Percentiles rank a stretch among this genome's conserved stretches.
Conservation (phyloP, 2,888 invertebrate species). For the Callinectes sapidus region DNA sequence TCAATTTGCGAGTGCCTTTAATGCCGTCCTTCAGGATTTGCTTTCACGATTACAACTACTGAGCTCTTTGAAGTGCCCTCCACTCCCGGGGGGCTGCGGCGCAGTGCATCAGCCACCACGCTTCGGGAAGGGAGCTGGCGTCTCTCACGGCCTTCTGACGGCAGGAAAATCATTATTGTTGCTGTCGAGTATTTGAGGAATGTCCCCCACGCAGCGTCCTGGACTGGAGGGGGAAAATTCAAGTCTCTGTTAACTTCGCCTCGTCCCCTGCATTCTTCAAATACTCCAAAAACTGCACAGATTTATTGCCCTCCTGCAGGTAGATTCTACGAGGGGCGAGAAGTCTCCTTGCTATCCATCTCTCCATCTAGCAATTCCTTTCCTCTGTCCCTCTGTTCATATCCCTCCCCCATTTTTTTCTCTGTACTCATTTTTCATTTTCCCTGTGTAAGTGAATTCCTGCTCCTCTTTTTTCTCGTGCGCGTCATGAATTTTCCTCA, state of each 20-base stretch:
- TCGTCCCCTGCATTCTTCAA: conserved; percentile 23
- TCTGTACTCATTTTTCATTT: not conserved
- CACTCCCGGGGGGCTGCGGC: not conserved
- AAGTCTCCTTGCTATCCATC: not conserved
- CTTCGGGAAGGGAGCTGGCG: not conserved
- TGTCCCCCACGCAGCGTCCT: not conserved
- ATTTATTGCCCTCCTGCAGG: conserved; percentile 18
- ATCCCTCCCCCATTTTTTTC: not conserved
- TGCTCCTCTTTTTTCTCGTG: not conserved
- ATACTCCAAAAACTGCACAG: conserved; percentile 8
- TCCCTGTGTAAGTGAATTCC: not conserved
- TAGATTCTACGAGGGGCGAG: not conserved
- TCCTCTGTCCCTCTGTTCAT: not conserved
- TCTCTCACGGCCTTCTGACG: conserved; percentile 19
- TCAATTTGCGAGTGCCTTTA: not conserved
- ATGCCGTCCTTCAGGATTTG: conserved; percentile 32
- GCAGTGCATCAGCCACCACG: conserved; percentile 28
- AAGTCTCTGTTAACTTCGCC: conserved; percentile 24
- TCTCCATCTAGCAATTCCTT: not conserved
- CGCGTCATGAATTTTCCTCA: not conserved
- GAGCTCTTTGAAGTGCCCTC: conserved; percentile 20
- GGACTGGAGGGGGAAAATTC: not conserved
- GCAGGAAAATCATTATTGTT: conserved; percentile 28
- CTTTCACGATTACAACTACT: conserved; percentile 14
- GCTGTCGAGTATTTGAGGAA: conserved; percentile 34